phyloP scores from a whole-genome alignment of 2,888 invertebrate species.

The Dermolepida albohirtum region DNA sequence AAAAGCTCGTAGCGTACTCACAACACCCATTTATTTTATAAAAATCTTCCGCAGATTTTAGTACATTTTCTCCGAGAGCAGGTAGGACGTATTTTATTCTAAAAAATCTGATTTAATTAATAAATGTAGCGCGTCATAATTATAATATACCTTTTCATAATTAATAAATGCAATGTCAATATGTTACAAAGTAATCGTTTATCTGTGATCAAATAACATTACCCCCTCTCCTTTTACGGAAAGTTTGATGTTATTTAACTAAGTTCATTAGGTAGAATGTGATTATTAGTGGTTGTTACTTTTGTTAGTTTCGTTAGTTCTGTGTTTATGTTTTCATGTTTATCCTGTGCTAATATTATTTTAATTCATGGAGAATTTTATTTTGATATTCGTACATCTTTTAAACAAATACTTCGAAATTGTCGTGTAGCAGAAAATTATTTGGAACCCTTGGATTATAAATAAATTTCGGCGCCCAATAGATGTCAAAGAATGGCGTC shows the following conservation, averaged over 20 bases:
- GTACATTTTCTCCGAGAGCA: constrained; percentile 44
- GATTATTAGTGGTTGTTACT: no score
- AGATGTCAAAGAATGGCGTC: constrained; percentile 33
- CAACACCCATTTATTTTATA: constrained; percentile 51
- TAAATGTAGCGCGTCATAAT: neutral
- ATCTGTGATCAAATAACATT: no score
- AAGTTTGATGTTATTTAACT: no score
- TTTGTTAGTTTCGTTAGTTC: no score
- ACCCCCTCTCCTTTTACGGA: no score
- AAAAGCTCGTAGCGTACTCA: constrained; percentile 43
- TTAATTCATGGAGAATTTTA: no score
- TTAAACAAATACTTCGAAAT: no score
- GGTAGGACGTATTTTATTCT: constrained; percentile 49
- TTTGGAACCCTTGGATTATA: neutral
- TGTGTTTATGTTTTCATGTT: no score
- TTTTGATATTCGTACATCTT: neutral
- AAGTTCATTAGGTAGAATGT: no score
- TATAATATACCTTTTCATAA: neutral
- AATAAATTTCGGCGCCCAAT: constrained; percentile 31
- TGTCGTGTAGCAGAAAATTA: constrained; percentile 1
- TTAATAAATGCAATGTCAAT: neutral
- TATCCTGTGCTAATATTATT: no score
- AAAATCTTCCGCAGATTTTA: constrained; percentile 51
- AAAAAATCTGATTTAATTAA: constrained; percentile 40
- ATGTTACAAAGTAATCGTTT: no score